A percentile compares a stretch with the other conserved stretches of the same genome.
Evolutionary conservation across 2,888 invertebrate species (phyloP).

Genomic region (Synanthedon formicaeformis): DNA sequence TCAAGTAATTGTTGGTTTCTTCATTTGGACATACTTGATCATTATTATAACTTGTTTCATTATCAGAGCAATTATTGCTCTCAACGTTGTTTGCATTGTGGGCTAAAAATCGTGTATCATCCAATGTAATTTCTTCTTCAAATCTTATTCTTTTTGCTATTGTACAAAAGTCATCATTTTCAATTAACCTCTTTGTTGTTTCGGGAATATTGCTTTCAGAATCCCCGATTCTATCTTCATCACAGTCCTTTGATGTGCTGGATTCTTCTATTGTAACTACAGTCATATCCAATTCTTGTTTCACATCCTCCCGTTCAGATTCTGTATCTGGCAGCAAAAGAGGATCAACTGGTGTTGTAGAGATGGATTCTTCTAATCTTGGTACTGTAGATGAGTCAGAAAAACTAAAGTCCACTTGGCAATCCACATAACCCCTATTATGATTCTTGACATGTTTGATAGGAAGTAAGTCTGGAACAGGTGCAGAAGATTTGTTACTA

Average conservation of each 20-base stretch:
- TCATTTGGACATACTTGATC: conserved; percentile 40
- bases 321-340: conserved; percentile 52
- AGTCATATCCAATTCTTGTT: conserved; percentile 49
- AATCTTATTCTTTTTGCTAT: conserved; percentile 48
- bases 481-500: conserved; percentile 40
- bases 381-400: conserved; percentile 50
- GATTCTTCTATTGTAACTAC: conserved; percentile 55
- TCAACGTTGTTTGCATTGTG: conserved; percentile 18
- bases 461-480: conserved; percentile 59
- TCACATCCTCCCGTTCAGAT: conserved; percentile 41
- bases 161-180: conserved; percentile 34
- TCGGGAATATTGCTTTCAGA: conserved; percentile 35
- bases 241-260: conserved; percentile 37
- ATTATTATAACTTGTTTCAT: conserved; percentile 34
- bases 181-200: conserved; percentile 46
- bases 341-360: conserved; percentile 58
- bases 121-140: conserved; percentile 41
- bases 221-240: conserved; percentile 37
- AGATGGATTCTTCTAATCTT: conserved; percentile 52
- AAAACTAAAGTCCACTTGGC: conserved; percentile 55
- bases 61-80: conserved; percentile 39
- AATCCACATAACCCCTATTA: conserved; percentile 53
- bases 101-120: conserved; percentile 27
- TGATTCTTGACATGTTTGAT: conserved; percentile 45
- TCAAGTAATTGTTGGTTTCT: conserved; percentile 32